A percentile compares a stretch with the other conserved stretches of the same genome.
Conservation (phyloP, 2,797 vertebrate species). For the Lutjanus campechanus region DNA sequence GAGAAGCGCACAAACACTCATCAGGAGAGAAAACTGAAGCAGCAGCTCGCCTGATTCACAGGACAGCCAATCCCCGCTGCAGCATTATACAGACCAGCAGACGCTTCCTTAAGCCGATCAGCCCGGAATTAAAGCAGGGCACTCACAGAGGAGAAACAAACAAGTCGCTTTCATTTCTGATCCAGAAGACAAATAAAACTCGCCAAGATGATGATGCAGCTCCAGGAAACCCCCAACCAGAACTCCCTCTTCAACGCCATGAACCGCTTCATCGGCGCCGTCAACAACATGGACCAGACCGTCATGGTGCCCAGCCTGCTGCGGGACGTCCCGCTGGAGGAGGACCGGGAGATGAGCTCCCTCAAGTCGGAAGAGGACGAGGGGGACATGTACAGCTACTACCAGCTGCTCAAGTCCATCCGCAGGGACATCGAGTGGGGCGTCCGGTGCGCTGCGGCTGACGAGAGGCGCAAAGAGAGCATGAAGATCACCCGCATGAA, state of each 20-base stretch:
- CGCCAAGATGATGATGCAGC: constrained; percentile 90
- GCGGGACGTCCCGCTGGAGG: constrained; percentile 94
- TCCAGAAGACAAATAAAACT: background rate
- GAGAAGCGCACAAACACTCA: constrained; percentile 16
- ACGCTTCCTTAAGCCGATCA: constrained; percentile 63
- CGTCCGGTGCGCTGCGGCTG: constrained; percentile 85
- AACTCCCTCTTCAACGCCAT: constrained; percentile 97
- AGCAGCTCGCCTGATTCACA: constrained; percentile 39
- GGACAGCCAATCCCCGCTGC: constrained; percentile 46
- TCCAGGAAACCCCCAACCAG: constrained; percentile 89
- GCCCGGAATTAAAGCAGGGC: constrained; percentile 45
- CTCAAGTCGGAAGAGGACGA: constrained; percentile 80
- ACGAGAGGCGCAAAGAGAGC: constrained; percentile 84
- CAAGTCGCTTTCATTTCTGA: constrained; percentile 9
- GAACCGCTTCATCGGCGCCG: constrained; percentile 96
- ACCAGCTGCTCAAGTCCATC: constrained; percentile 96
- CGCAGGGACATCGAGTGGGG: constrained; percentile 97
- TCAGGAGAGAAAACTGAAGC: background rate
- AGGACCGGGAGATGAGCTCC: constrained; percentile 82
- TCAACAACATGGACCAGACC: constrained; percentile 99
- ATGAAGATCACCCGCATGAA: constrained; percentile 82
- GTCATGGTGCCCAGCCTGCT: constrained; percentile 97
- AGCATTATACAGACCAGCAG: constrained; percentile 27
- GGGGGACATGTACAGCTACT: constrained; percentile 97
- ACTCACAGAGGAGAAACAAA: constrained; percentile 10